A percentile compares a stretch with the other conserved stretches of the same genome.
Conservation (phyloP, 2,113 vertebrate species). For the Boulengeromyrus knoepffleri region DNA sequence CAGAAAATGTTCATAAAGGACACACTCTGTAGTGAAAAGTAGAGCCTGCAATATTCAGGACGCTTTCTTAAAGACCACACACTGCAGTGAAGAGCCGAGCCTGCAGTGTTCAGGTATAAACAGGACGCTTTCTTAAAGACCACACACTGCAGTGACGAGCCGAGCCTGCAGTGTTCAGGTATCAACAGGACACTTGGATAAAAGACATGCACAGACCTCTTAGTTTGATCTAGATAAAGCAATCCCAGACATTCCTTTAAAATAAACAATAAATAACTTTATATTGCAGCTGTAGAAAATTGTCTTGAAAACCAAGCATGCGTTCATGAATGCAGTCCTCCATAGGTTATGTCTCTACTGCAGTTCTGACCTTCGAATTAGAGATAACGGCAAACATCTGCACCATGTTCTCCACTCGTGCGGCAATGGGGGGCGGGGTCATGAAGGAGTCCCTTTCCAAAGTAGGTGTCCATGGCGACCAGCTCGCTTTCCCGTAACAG, state of each 20-base stretch:
- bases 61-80: too few species aligned
- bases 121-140: not conserved
- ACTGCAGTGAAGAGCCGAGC: too few species aligned
- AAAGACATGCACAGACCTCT: not conserved
- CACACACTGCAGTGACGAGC: not conserved
- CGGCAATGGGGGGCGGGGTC: constrained; percentile 19
- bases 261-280: not conserved
- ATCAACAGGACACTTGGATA: not conserved
- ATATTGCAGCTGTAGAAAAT: not conserved
- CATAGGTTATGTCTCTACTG: not conserved
- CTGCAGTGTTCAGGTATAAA: not conserved
- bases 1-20: too few species aligned
- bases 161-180: not conserved
- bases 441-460: constrained; percentile 16
- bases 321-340: too few species aligned
- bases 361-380: constrained; percentile 21
- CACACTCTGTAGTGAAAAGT: too few species aligned
- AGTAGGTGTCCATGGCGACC: constrained; percentile 1
- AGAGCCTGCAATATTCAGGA: too few species aligned
- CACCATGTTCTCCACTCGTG: not conserved
- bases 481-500: constrained; percentile 12
- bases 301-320: not conserved
- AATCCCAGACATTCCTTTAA: not conserved
- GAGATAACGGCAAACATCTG: constrained; percentile 27
- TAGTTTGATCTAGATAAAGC: not conserved